A percentile compares a stretch with the other conserved stretches of the same genome.
These are phyloP conservation scores for Scotopteryx bipunctaria DNA, from an alignment of 2,888 invertebrate species.

Conservation along the genomic window DNA sequence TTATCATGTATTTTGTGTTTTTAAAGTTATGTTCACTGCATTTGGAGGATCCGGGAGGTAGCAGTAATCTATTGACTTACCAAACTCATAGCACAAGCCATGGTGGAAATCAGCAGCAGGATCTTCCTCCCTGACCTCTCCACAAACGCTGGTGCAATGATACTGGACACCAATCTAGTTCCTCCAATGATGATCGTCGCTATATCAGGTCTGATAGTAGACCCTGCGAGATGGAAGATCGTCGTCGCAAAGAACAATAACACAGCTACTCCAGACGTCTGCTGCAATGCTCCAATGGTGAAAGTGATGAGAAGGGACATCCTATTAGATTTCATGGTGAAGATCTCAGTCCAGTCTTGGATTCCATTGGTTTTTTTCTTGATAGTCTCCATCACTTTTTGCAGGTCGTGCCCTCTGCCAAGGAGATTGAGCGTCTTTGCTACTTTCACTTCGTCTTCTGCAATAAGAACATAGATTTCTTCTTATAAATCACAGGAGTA, in stretches of 20 bases:
- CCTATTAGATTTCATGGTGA: constrained; percentile 45
- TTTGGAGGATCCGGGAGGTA: too few relatives aligned
- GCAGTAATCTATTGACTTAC: too few relatives aligned
- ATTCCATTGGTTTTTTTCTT: constrained; percentile 27
- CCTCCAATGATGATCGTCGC: constrained; percentile 52
- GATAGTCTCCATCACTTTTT: constrained; percentile 35
- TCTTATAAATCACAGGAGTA: too few relatives aligned
- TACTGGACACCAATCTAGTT: constrained; percentile 46
- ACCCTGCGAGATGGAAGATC: constrained; percentile 51
- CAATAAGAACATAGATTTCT: too few relatives aligned
- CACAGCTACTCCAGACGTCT: constrained; percentile 48
- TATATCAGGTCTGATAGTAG: constrained; percentile 44
- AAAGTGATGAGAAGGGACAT: constrained; percentile 50
- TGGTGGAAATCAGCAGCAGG: constrained; percentile 4
- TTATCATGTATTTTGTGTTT: too few relatives aligned
- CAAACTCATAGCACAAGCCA: constrained; percentile 47
- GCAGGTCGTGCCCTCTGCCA: constrained; percentile 44
- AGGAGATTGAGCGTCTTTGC: constrained; percentile 46
- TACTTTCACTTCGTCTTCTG: constrained; percentile 45
- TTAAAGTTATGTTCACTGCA: too few relatives aligned
- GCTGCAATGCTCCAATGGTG: constrained; percentile 44
- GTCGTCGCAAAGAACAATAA: constrained; percentile 47
- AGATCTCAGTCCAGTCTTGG: constrained; percentile 40
- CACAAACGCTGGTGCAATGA: constrained; percentile 40
- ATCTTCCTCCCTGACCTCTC: constrained; percentile 8